These are phyloP conservation scores for Parazoanthus atlanticus DNA, from an alignment of 92 coral and sea anemone genomes.

Conservation along the genomic window DNA sequence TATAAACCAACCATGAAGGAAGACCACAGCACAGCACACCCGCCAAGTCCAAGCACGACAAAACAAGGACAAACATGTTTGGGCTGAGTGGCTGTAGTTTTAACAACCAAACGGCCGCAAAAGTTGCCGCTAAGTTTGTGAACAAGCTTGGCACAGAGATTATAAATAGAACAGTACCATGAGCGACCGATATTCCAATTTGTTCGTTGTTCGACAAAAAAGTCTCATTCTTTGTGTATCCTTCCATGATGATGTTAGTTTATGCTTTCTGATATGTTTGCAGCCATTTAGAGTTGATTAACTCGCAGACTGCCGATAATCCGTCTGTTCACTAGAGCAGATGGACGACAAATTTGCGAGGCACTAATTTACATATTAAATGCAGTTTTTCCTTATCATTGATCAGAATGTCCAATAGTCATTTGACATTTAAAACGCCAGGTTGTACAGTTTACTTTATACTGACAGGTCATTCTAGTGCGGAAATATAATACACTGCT, in stretches of 20 bases:
- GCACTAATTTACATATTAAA: neutral
- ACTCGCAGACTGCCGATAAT: neutral
- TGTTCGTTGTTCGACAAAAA: neutral
- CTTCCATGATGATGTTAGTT: neutral
- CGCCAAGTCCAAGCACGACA: slow-evolving; percentile 12
- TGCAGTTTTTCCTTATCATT: neutral
- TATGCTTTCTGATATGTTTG: neutral
- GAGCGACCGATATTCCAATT: neutral
- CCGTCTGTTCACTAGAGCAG: neutral
- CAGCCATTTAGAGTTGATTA: neutral
- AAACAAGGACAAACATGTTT: slow-evolving; percentile 14
- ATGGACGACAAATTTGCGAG: neutral
- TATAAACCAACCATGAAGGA: slow-evolving; percentile 20
- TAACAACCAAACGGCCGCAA: slow-evolving; percentile 19
- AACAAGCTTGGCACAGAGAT: slow-evolving; percentile 33
- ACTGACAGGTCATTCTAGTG: neutral
- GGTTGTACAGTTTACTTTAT: neutral
- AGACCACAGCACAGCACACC: neutral
- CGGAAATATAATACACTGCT: neutral
- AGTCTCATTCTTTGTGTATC: neutral
- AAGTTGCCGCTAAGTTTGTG: slow-evolving; percentile 25
- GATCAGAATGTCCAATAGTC: neutral
- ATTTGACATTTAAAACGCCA: neutral
- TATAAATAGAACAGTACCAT: slow-evolving; percentile 4
- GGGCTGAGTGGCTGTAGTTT: slow-evolving; percentile 32